Conservation (phyloP, 2,797 vertebrate genomes). For the Hippopotamyrus pictus region DNA sequence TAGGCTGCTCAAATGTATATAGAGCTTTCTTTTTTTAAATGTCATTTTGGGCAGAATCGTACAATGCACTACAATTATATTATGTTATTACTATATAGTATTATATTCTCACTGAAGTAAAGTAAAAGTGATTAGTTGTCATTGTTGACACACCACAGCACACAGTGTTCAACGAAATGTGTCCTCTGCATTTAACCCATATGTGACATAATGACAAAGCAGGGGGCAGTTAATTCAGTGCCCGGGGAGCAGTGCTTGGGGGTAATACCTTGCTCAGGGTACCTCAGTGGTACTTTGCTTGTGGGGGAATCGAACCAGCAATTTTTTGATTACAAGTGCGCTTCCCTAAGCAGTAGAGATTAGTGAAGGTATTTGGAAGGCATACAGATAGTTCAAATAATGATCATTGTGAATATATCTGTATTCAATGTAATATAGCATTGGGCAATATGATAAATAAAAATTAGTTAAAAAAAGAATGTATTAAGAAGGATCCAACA, state of each 20-base stretch:
- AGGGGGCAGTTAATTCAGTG: neutral
- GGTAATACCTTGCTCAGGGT: neutral
- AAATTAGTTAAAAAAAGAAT: neutral
- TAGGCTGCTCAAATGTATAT: neutral
- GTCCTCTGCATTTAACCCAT: neutral
- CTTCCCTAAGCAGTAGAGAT: neutral
- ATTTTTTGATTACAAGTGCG: neutral
- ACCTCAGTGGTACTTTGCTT: neutral
- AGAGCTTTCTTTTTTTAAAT: neutral
- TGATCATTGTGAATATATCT: neutral
- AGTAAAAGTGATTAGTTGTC: neutral
- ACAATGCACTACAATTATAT: neutral
- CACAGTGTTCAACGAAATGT: neutral
- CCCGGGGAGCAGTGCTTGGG: neutral
- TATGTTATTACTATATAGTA: neutral
- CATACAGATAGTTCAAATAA: neutral
- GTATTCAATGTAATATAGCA: neutral
- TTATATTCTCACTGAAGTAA: neutral
- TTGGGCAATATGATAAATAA: neutral
- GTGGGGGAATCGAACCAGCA: neutral
- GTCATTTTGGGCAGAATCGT: neutral
- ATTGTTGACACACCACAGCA: neutral
- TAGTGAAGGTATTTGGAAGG: neutral
- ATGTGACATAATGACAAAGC: neutral
- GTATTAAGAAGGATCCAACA: neutral